These are phyloP conservation scores for Nerophis ophidion DNA, from an alignment of 2,113 vertebrate species.

Conservation along the genomic window DNA sequence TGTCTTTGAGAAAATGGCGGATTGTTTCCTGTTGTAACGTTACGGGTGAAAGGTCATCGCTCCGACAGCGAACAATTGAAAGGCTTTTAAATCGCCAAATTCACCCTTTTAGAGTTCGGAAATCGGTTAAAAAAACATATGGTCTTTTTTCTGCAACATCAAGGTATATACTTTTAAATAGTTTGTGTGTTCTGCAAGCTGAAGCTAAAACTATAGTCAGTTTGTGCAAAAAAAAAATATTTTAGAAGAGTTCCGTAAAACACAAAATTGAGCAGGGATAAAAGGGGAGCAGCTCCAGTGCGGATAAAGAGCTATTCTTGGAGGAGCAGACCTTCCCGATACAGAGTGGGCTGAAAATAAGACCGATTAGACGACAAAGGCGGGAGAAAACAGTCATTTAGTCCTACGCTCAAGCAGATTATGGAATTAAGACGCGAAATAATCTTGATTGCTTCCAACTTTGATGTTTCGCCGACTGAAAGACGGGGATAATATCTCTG, in stretches of 20 bases:
- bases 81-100: too few relatives aligned
- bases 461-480: conserved; percentile 31
- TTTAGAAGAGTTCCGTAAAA: conserved; percentile 3
- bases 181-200: too few relatives aligned
- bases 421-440: conserved; percentile 25
- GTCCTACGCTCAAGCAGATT: conserved; percentile 41
- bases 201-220: too few relatives aligned
- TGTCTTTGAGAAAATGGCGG: too few relatives aligned
- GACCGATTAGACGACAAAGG: conserved; percentile 48
- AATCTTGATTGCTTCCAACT: conserved; percentile 33
- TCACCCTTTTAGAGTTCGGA: too few relatives aligned
- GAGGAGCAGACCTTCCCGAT: conserved; percentile 20
- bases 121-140: too few relatives aligned
- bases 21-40: too few relatives aligned
- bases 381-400: conserved; percentile 34
- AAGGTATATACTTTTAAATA: too few relatives aligned
- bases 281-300: conserved; percentile 6
- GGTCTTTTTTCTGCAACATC: too few relatives aligned
- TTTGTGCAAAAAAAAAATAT: too few relatives aligned
- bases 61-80: too few relatives aligned
- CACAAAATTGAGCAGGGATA: conserved; percentile 11
- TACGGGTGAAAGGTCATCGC: too few relatives aligned
- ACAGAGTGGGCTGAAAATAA: conserved; percentile 33
- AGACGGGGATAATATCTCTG: conserved; percentile 33
- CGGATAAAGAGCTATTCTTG: conserved; percentile 34